Percentiles rank a stretch among this genome's conserved stretches.
These are phyloP conservation scores for Ennomos quercinarius DNA, from an alignment of 2,888 invertebrate genomes.

Conservation along the genomic window DNA sequence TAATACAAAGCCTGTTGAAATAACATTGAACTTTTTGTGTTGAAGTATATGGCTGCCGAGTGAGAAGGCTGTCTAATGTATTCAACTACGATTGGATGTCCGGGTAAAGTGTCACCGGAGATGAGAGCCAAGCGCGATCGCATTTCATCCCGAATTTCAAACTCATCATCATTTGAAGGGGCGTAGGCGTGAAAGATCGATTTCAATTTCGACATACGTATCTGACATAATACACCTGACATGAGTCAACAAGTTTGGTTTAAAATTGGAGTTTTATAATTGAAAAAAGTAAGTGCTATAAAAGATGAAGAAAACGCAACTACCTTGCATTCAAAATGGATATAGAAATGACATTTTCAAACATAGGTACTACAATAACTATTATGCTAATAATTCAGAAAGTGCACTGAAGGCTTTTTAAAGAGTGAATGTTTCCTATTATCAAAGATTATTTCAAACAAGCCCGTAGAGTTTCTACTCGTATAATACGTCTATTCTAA, in stretches of 20 bases:
- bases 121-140: conserved; percentile 62
- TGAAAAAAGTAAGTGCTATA: no score
- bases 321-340: no score
- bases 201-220: conserved; percentile 7
- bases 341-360: not conserved
- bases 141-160: conserved; percentile 52
- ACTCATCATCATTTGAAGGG: conserved; percentile 26
- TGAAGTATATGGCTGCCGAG: not conserved
- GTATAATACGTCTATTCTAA: conserved; percentile 17
- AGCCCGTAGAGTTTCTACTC: no score
- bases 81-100: conserved; percentile 20
- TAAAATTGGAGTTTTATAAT: not conserved
- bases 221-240: conserved; percentile 2
- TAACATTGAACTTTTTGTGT: not conserved
- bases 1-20: no score
- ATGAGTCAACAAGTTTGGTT: conserved; percentile 4
- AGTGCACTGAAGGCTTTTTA: no score
- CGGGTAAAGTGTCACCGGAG: conserved; percentile 72
- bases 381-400: conserved; percentile 8
- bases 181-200: conserved; percentile 15
- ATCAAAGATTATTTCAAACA: no score
- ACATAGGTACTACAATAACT: not conserved
- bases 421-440: no score
- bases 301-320: no score
- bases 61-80: conserved; percentile 28